Conservation (phyloP, 2,888 invertebrate genomes). For the Nemoura dubitans region DNA sequence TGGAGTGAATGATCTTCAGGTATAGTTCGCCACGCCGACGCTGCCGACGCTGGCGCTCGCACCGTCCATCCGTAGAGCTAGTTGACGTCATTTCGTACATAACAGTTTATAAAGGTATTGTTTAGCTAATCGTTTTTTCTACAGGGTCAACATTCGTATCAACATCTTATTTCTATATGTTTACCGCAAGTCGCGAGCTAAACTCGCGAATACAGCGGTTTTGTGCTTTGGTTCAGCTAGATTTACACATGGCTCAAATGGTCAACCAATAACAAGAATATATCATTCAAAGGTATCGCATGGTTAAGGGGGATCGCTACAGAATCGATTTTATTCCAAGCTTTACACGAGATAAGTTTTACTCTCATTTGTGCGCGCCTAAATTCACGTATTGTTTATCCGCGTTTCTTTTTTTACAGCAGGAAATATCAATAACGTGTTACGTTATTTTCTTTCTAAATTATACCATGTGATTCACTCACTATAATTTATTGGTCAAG, state of each 20-base stretch:
- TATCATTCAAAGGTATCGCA: neutral
- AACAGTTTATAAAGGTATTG: no score
- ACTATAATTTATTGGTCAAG: slow-evolving; percentile 35
- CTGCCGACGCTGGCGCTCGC: no score
- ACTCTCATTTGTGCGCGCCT: neutral
- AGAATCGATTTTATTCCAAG: neutral
- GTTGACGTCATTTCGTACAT: no score
- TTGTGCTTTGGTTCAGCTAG: neutral
- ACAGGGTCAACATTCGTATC: neutral
- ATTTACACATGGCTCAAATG: neutral
- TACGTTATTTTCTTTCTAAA: neutral
- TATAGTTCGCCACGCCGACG: neutral
- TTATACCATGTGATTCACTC: neutral
- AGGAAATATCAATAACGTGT: neutral
- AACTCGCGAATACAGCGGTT: neutral
- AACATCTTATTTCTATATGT: neutral
- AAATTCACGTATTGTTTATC: neutral
- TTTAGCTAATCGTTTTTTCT: neutral
- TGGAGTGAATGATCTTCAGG: neutral
- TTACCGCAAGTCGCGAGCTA: no score
- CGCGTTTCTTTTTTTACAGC: neutral
- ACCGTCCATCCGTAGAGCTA: no score
- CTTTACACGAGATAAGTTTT: neutral
- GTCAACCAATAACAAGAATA: neutral
- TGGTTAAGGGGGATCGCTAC: neutral